Evolutionary conservation across 2,113 vertebrate genomes (phyloP).

Genomic region (human): DNA sequence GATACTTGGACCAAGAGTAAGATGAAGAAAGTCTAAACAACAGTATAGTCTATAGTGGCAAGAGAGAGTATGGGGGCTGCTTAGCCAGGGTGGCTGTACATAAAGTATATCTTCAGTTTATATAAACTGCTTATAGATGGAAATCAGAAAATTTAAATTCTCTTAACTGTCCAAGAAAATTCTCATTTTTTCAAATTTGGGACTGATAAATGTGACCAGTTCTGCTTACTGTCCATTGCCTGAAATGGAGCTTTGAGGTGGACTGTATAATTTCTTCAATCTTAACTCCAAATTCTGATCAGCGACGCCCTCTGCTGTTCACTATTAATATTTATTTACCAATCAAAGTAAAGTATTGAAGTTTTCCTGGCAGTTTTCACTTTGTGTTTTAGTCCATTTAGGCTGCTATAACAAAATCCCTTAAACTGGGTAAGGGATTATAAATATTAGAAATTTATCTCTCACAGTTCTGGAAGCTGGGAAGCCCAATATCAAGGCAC

Average conservation of each 20-base stretch:
- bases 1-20: neutral
- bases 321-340: neutral
- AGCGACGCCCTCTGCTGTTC: neutral
- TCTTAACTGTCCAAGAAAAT: neutral
- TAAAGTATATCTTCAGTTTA: neutral
- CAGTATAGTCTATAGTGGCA: neutral
- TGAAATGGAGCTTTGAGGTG: neutral
- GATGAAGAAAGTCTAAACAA: neutral
- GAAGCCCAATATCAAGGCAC: neutral
- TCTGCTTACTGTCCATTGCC: neutral
- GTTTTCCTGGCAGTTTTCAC: neutral
- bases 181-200: neutral
- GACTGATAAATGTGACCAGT: neutral
- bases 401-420: neutral
- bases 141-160: neutral
- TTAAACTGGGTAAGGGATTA: neutral
- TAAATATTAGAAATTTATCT: neutral
- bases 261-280: neutral
- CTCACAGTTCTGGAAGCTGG: neutral
- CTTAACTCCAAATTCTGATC: neutral
- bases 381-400: neutral
- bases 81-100: neutral
- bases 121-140: neutral
- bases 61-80: too few species aligned
- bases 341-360: neutral